Conservation (phyloP, 2,888 invertebrate species). For the Tinea pellionella region DNA sequence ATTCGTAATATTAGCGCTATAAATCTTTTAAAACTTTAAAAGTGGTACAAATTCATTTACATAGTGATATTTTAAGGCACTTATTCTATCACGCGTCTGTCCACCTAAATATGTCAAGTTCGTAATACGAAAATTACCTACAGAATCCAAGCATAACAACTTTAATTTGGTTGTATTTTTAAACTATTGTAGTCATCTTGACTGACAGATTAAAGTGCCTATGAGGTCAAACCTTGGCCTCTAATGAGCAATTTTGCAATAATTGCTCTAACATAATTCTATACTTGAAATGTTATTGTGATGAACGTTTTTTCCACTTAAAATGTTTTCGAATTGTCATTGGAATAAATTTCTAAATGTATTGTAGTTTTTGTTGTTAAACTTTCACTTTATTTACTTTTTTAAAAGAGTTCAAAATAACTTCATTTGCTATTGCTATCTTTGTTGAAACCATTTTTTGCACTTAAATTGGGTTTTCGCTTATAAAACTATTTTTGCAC, state of each 20-base stretch:
- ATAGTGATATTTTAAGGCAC: neutral
- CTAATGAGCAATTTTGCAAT: slow-evolving; percentile 13
- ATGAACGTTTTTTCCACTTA: neutral
- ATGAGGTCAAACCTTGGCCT: slow-evolving; percentile 1
- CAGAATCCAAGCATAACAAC: slow-evolving; percentile 10
- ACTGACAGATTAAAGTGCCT: slow-evolving; percentile 6
- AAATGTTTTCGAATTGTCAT: neutral
- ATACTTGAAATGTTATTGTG: neutral
- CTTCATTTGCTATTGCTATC: neutral
- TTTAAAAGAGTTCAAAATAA: neutral
- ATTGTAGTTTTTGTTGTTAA: neutral
- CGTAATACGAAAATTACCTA: slow-evolving; percentile 28
- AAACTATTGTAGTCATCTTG: neutral
- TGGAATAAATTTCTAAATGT: slow-evolving; percentile 3
- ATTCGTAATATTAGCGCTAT: too few relatives aligned
- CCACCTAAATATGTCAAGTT: neutral
- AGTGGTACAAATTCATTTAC: too few relatives aligned
- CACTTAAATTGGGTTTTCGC: neutral
- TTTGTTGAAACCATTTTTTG: neutral
- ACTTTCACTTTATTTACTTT: slow-evolving; percentile 1
- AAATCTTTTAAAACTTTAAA: too few relatives aligned
- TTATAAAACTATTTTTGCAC: too few relatives aligned
- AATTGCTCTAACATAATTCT: slow-evolving; percentile 1
- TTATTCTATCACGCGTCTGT: neutral
- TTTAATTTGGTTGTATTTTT: slow-evolving; percentile 4